These are phyloP conservation scores for Psittacula derbiana DNA, from an alignment of 2,797 vertebrate genomes.

Conservation along the genomic window DNA sequence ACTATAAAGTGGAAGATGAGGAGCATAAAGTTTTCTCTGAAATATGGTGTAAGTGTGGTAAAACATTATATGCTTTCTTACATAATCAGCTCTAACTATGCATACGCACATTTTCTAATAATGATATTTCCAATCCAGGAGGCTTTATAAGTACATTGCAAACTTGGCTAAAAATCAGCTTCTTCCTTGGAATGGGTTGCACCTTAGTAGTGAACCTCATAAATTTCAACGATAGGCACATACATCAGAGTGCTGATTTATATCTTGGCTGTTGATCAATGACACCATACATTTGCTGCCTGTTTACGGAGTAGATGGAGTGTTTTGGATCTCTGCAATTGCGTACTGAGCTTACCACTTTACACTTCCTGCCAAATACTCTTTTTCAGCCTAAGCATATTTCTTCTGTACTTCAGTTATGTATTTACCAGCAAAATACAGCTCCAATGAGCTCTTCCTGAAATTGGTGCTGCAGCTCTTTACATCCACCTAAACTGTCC, in stretches of 20 bases:
- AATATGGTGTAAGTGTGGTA: not conserved
- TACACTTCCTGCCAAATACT: not conserved
- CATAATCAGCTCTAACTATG: not conserved
- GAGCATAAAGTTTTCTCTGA: not conserved
- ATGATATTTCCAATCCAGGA: not conserved
- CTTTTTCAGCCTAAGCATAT: not conserved
- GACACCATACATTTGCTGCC: not conserved
- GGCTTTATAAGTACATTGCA: not conserved
- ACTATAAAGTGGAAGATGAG: not conserved
- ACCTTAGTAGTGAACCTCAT: not conserved
- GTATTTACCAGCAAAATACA: not conserved
- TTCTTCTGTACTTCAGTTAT: not conserved
- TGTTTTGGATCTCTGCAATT: not conserved
- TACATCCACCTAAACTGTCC: not conserved
- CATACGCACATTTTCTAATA: not conserved
- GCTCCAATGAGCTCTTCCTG: not conserved
- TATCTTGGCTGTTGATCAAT: not conserved
- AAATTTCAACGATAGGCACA: not conserved
- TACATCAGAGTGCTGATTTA: slow-evolving; percentile 8
- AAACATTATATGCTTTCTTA: not conserved
- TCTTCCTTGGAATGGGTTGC: not conserved
- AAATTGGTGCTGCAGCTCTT: not conserved
- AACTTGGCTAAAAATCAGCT: not conserved
- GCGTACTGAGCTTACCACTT: not conserved
- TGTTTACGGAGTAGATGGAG: not conserved